Evolutionary conservation across 2,113 vertebrate species (phyloP).

Genomic region (Apus apus): DNA sequence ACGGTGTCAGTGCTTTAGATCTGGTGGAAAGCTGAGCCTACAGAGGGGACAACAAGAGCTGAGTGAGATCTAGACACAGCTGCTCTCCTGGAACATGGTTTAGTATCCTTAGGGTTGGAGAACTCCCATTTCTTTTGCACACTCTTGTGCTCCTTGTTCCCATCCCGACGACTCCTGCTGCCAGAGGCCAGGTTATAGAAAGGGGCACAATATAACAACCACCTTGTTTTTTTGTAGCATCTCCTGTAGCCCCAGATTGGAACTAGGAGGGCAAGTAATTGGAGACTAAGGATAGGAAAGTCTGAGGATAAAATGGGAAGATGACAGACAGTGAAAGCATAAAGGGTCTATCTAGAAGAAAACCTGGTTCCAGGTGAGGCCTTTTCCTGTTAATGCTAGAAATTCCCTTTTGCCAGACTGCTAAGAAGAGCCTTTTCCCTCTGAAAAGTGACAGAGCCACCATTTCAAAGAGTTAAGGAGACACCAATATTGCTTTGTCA

Average conservation of each 20-base stretch:
- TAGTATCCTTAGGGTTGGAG: neutral
- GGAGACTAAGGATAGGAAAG: neutral
- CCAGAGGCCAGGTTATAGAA: neutral
- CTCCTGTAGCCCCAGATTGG: neutral
- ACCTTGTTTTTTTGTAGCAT: neutral
- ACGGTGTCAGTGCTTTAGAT: neutral
- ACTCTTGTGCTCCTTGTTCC: neutral
- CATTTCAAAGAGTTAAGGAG: neutral
- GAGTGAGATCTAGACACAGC: neutral
- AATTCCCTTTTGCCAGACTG: neutral
- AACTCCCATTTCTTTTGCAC: neutral
- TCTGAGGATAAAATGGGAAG: neutral
- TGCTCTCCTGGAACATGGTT: neutral
- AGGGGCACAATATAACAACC: neutral
- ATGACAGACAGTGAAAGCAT: neutral
- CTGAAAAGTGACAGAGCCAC: neutral
- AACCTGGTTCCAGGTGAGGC: neutral
- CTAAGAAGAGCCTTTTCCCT: neutral
- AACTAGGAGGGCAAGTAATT: neutral
- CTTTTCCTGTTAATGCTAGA: neutral
- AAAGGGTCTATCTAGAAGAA: neutral
- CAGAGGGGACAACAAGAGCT: neutral
- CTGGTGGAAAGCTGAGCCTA: neutral
- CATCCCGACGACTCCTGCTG: neutral
- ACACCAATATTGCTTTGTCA: neutral